Evolutionary conservation across 1,140 invertebrate species (phyloP), one percentile per base, ranked within the genome.

Genomic region (Zaprionus ghesquierei): DNA sequence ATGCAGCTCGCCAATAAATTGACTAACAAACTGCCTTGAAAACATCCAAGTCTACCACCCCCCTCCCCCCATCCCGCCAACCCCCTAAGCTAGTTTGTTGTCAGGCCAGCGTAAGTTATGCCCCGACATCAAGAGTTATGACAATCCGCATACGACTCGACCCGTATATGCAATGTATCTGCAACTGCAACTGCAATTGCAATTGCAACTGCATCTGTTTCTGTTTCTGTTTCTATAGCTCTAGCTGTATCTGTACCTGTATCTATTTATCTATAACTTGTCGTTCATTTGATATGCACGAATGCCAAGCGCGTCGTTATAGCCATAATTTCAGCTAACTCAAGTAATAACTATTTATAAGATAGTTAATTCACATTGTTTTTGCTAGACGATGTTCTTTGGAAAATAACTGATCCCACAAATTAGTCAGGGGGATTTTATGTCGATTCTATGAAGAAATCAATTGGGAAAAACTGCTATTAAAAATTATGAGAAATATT

Each of bases 1-100:
- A 79, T 84, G 75, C 81, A 81, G 65, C 69, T 72, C 50, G 72
- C 82, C 84, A 77, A 87, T 87, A 89, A 87, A 89, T 87, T 80
- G 84, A 69, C 79, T 22, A 71, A 77, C 72, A 63, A 84, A 50
- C 13, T 66, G 79, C 84, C 84, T 89, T 87, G 84, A 87, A 71
- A 71, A 64, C 61, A 84, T 71, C 49, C 54, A 51, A 53, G 22
- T 22, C n/a, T n/a, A 38, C 22, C 18, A 4, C 29, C 9, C 15
- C 8, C 10, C 33, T 18, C 22, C 29, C 15, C 41, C 0, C 18
- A 5, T 2, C 29, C n/a, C 13, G 44, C 51, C 44, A 10, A 54
- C 27, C 15, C 13, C 25, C 27, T 44, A n/a, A n/a, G n/a, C n/a
- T n/a, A n/a, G 61, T 31, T 59, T 41, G 20, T 44, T 38, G 13